Conservation (phyloP, 2,797 vertebrate species). For the Acridotheres tristis region DNA sequence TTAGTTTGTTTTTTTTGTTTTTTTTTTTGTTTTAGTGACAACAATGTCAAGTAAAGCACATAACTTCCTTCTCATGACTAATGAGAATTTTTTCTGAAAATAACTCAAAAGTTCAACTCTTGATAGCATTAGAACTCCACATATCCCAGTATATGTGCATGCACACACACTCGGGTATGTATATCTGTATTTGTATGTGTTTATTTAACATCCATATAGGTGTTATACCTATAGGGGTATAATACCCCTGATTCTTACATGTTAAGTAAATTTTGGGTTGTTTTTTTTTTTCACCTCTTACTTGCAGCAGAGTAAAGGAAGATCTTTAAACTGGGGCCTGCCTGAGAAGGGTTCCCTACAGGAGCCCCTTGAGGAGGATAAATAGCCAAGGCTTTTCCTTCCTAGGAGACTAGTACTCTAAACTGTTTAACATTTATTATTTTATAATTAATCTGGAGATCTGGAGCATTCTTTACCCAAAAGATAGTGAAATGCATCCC, state of each 20-base stretch:
- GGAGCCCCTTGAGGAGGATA: neutral
- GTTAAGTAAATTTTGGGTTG: rapidly evolving
- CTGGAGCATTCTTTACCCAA: neutral
- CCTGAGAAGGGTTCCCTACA: neutral
- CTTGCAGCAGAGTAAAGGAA: neutral
- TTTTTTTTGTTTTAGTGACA: neutral
- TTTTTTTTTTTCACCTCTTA: neutral
- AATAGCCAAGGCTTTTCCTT: neutral
- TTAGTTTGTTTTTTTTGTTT: neutral
- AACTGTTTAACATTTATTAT: neutral
- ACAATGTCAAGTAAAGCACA: neutral
- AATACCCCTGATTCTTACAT: neutral
- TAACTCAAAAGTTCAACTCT: neutral
- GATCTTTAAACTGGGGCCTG: neutral
- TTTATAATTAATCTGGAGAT: neutral
- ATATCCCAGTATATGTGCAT: no score
- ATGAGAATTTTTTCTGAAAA: neutral
- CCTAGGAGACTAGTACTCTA: neutral
- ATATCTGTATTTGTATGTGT: rapidly evolving
- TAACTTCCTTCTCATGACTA: neutral
- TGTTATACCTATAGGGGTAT: neutral
- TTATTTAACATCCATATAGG: neutral
- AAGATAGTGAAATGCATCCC: neutral
- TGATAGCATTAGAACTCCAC: neutral
- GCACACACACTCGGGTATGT: neutral